Evolutionary conservation across 1,140 invertebrate genomes (phyloP), one percentile per base, ranked within the genome.

Genomic region (Chymomyza costata): DNA sequence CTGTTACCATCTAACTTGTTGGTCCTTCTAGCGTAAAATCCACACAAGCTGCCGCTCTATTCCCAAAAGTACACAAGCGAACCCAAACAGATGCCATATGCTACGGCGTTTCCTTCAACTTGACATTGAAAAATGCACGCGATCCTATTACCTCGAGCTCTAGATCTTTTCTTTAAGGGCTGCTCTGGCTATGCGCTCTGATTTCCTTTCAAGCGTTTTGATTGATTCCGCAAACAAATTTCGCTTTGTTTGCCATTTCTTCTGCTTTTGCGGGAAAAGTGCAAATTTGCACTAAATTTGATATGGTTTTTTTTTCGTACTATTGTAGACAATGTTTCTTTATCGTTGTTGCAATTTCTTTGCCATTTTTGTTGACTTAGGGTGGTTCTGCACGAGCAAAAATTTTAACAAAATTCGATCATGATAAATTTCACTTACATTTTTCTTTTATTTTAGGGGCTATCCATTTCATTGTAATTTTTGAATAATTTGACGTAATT

Each of bases 311-410:
- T 25, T 50, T 60, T 52, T n/a, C n/a, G n/a, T n/a, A n/a, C n/a
- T n/a, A n/a, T n/a, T 31, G 21, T 17, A 18, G 46, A 50, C 59
- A 59, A 35, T 21, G 25, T 30, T 57, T 47, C 66, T 71, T 76
- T 50, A 44, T 58, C 64, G 53, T 52, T 50, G 10, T 11, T 11
- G 21, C 66, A 78, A 76, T 76, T 76, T 76, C 67, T 71, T 71
- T 57, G 63, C 73, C 67, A 78, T 78, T 78, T 80, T 38, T 67
- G 70, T 76, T 74, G 69, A 74, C 76, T 74, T 76, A 76, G 65
- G 69, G 52, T 18, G 25, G 56, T 51, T 50, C 34, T 13, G 32
- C n/a, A 53, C 15, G 41, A 57, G 49, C n/a, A n/a, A n/a, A n/a
- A n/a, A n/a, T n/a, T n/a, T n/a, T n/a, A 2, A 11, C 28, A 65